A percentile compares a stretch with the other conserved stretches of the same genome.
phyloP scores from a whole-genome alignment of 1,140 invertebrate genomes.

The Cecropterus lyciades region DNA sequence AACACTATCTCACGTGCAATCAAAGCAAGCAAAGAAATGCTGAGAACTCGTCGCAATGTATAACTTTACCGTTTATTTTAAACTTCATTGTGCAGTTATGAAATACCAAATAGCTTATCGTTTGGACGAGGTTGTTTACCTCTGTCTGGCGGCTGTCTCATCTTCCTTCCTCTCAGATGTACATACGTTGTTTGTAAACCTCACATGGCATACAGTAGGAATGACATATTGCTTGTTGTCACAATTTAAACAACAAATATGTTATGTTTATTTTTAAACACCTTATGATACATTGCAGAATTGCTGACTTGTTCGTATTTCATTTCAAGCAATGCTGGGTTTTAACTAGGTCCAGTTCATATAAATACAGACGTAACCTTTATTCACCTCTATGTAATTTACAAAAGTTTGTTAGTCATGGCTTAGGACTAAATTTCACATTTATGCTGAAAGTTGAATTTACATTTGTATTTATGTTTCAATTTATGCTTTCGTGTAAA shows the following conservation, averaged over 20 bases:
- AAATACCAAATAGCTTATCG: conserved; percentile 9
- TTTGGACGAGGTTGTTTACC: conserved; percentile 18
- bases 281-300: no score
- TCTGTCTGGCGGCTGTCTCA: neutral
- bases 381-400: no score
- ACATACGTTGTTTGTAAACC: conserved; percentile 10
- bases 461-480: no score
- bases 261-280: neutral
- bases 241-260: neutral
- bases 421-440: no score
- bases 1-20: conserved; percentile 17
- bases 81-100: conserved; percentile 10
- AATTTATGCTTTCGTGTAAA: no score
- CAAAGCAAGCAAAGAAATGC: neutral
- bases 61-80: conserved; percentile 6
- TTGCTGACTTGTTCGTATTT: no score
- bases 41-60: conserved; percentile 6
- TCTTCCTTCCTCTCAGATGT: conserved; percentile 13
- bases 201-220: neutral
- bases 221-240: neutral
- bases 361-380: no score
- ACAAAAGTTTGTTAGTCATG: no score
- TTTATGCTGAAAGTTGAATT: no score
- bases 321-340: no score
- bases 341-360: no score